Percentiles rank a stretch among this genome's conserved stretches.
phyloP scores from a whole-genome alignment of 2,113 vertebrate species.

The Seriola quinqueradiata region DNA sequence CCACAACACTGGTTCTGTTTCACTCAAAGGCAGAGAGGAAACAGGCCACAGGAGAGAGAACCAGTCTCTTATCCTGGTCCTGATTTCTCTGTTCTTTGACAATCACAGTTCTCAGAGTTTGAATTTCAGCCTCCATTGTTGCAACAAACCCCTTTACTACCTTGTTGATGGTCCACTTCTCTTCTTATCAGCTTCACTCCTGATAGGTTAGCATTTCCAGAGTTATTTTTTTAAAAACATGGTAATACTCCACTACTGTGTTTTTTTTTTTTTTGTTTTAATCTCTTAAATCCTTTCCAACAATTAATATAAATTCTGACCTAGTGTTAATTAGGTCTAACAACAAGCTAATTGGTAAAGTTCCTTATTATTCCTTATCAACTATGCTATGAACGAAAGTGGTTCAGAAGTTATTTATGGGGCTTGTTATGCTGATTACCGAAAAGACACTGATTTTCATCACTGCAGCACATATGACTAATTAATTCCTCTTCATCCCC shows the following conservation, averaged over 20 bases:
- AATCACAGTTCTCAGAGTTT: slow-evolving; percentile 63
- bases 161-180: slow-evolving; percentile 78
- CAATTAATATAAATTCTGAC: background rate
- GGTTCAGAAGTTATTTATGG: too few relatives aligned
- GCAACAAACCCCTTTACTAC: slow-evolving; percentile 80
- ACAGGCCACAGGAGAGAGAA: slow-evolving; percentile 35
- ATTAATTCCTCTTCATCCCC: background rate
- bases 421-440: background rate
- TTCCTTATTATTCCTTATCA: background rate
- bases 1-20: slow-evolving; percentile 62
- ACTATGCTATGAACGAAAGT: too few relatives aligned
- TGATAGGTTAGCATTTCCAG: slow-evolving; percentile 78
- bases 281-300: background rate
- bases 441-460: background rate
- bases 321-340: background rate
- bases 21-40: slow-evolving; percentile 56
- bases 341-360: background rate
- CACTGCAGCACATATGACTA: too few relatives aligned
- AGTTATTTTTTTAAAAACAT: slow-evolving; percentile 61
- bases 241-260: background rate
- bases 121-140: slow-evolving; percentile 71
- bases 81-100: slow-evolving; percentile 55
- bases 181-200: slow-evolving; percentile 81
- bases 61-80: slow-evolving; percentile 28
- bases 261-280: background rate